Base-by-base conservation (phyloP, 2,797 vertebrate genomes). In the Enteromius afrohamiltoni region DNA sequence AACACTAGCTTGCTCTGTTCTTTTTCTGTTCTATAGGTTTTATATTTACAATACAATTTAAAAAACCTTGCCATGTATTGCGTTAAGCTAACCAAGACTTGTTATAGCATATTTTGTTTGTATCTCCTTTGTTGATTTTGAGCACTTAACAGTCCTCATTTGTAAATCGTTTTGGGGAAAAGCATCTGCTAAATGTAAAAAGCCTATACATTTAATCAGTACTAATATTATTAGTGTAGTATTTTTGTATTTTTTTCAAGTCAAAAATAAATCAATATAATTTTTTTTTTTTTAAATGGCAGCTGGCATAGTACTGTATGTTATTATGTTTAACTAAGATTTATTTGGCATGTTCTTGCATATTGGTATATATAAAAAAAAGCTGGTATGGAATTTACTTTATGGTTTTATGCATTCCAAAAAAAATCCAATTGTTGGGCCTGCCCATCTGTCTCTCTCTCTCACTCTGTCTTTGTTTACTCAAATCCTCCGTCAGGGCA, bases 401-500 rank as follows among this genome's bases (percentile, higher is more conserved):
- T 77, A 4, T 53, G 51, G 6, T 26, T 69, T 55, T 47, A 26
- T 10, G 1, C 42, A 49, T 21, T 13, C 19, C 13, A 6, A 65
- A 40, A 79, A 67, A 45, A 80, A 40, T 49, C 51, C 51, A 40
- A 19, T 64, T 42, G 58, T 77, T 45, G 17, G 21, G 47, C 40
- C 53, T 70, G 3, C 17, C 68, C 21, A 45, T 45, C 40, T 47
- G 55, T 37, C 29, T 73, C 58, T 29, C 62, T 42, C 17, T 17
- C 29, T 13, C 53, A 4, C 14, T 49, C 3, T 23, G 10, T 76
- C 69, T 80, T 34, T 86, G 76, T 79, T 68, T 83, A 60, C 77
- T 58, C 69, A 74, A 81, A 77, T 73, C n/a, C 53, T 85, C 84
- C 14, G 7, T 74, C 68, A 60, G 80, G 47, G 68, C 71, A 53